phyloP scores from a whole-genome alignment of 1,140 invertebrate genomes.

The Drosophila setifemur region DNA sequence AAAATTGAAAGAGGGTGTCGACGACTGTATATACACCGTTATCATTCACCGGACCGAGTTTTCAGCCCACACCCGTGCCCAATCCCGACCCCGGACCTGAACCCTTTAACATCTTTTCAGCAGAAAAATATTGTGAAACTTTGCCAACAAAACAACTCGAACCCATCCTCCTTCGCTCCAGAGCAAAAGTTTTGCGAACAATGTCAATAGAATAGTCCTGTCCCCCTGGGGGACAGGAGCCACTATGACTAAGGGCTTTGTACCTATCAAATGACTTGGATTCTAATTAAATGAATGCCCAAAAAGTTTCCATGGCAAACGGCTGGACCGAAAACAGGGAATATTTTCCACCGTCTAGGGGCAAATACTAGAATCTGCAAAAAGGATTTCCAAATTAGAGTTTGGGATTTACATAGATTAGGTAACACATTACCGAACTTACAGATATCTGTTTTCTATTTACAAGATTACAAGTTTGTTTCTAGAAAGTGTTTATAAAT shows the following conservation, averaged over 20 bases:
- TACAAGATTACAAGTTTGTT: neutral
- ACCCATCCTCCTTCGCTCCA: neutral
- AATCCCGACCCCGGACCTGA: neutral
- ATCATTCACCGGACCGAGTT: slow-evolving; percentile 34
- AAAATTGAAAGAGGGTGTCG: slow-evolving; percentile 51
- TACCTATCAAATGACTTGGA: slow-evolving; percentile 51
- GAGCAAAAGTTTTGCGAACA: slow-evolving; percentile 32
- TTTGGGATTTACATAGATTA: slow-evolving; percentile 27
- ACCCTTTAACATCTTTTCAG: slow-evolving; percentile 51
- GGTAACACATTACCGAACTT: slow-evolving; percentile 21
- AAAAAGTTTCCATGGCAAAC: slow-evolving; percentile 10
- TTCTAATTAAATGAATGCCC: slow-evolving; percentile 50
- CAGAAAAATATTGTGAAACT: slow-evolving; percentile 54
- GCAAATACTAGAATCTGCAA: slow-evolving; percentile 1
- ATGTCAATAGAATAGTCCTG: slow-evolving; percentile 49
- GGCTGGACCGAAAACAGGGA: neutral
- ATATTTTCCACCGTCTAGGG: too few species aligned
- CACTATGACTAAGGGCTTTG: slow-evolving; percentile 45
- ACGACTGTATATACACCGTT: slow-evolving; percentile 45
- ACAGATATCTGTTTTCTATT: neutral
- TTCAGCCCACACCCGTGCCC: neutral
- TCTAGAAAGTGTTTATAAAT: too few species aligned
- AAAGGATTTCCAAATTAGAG: slow-evolving; percentile 31
- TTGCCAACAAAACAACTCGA: slow-evolving; percentile 49
- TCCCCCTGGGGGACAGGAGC: slow-evolving; percentile 36